These are phyloP conservation scores for Elysia crispata DNA, from an alignment of 2,888 invertebrate genomes.

Conservation along the genomic window DNA sequence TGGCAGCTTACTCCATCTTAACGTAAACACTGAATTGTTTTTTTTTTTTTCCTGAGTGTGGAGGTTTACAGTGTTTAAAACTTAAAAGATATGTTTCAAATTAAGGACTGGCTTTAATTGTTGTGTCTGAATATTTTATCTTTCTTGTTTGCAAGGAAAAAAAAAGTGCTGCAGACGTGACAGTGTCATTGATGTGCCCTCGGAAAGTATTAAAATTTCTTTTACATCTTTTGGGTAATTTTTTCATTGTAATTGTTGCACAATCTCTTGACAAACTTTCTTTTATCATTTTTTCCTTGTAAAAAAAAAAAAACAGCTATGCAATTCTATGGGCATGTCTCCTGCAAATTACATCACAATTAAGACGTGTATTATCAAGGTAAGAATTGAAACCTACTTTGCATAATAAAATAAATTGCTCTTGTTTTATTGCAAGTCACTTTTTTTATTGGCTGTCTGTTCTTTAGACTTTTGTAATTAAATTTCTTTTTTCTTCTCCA, in stretches of 20 bases:
- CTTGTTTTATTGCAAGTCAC: no score
- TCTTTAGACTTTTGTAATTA: no score
- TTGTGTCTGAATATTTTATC: not conserved
- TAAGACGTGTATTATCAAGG: constrained; percentile 90
- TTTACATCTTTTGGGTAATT: not conserved
- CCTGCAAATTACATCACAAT: constrained; percentile 92
- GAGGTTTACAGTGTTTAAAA: no score
- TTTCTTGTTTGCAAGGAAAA: not conserved
- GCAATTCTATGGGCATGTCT: constrained; percentile 86
- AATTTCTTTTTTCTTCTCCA: no score
- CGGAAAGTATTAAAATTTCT: no score
- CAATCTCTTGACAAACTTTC: not conserved
- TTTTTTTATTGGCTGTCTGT: no score
- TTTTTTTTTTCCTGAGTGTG: no score
- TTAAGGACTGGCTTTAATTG: no score
- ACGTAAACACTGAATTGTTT: no score
- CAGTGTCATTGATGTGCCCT: not conserved
- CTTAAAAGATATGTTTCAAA: no score
- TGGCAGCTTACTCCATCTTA: no score
- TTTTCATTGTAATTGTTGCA: not conserved
- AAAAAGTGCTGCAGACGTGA: not conserved
- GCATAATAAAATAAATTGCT: no score
- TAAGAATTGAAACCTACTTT: constrained; percentile 76
- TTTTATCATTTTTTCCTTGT: not conserved
- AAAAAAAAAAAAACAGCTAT: constrained; percentile 81